phyloP scores from a whole-genome alignment of 2,888 invertebrate genomes.

The Pristionchus entomophagus region DNA sequence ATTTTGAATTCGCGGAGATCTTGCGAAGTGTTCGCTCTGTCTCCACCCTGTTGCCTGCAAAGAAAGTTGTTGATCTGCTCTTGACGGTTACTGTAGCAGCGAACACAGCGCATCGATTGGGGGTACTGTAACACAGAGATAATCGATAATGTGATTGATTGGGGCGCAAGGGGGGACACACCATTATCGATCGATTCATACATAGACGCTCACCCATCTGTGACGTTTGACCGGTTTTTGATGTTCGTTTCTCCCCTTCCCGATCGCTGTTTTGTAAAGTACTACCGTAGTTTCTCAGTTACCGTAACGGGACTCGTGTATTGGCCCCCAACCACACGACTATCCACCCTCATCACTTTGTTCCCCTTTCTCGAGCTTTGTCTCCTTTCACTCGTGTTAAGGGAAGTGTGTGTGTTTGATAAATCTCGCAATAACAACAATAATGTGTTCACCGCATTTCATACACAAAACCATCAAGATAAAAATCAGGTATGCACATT shows the following conservation, averaged over 20 bases:
- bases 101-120: neutral
- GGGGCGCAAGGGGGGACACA: neutral
- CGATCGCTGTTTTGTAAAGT: constrained; percentile 27
- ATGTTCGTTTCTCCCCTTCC: neutral
- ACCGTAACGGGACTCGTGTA: constrained; percentile 1
- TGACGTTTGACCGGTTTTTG: neutral
- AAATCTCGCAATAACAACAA: neutral
- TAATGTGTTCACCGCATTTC: constrained; percentile 17
- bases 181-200: neutral
- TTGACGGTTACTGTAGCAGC: neutral
- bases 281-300: constrained; percentile 34
- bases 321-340: neutral
- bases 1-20: constrained; percentile 20
- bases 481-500: constrained; percentile 35
- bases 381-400: no score
- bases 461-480: constrained; percentile 18
- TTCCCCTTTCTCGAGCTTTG: constrained; percentile 4
- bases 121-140: constrained; percentile 7
- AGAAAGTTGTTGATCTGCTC: constrained; percentile 16
- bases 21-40: constrained; percentile 43
- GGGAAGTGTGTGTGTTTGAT: no score
- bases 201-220: neutral
- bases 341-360: constrained; percentile 7
- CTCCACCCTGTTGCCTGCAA: neutral
- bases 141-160: neutral